Conservation (phyloP, 2,888 invertebrate species). For the Globia sparganii region DNA sequence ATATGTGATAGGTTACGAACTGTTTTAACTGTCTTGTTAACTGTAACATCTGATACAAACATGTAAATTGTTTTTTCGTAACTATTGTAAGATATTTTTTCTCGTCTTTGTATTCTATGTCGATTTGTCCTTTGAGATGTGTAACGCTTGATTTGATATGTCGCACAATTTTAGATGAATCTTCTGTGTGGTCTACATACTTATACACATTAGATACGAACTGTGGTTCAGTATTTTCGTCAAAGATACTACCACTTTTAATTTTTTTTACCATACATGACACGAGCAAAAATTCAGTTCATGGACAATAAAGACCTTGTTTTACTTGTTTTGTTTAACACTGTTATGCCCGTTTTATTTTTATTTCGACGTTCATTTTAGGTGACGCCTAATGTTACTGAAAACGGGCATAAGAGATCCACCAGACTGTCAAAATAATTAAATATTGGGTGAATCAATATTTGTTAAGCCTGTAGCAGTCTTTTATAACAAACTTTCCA, state of each 20-base stretch:
- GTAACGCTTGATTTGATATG: constrained; percentile 68
- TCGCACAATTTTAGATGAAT: constrained; percentile 66
- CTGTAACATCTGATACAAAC: constrained; percentile 71
- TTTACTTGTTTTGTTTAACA: not conserved
- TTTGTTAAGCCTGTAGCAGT: constrained; percentile 4
- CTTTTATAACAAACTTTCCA: constrained; percentile 30
- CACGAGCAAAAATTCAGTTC: not conserved
- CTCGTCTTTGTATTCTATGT: constrained; percentile 69
- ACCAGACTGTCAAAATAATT: constrained; percentile 11
- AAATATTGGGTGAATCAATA: constrained; percentile 2
- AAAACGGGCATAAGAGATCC: not conserved
- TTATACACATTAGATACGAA: constrained; percentile 31
- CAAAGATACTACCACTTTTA: not conserved
- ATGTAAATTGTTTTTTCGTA: constrained; percentile 70
- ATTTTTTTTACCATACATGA: not conserved
- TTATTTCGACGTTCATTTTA: not conserved
- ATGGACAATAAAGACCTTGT: not conserved
- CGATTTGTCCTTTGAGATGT: constrained; percentile 68
- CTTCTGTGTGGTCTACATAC: constrained; percentile 36
- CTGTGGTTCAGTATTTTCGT: constrained; percentile 4
- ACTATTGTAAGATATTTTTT: constrained; percentile 72
- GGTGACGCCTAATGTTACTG: not conserved
- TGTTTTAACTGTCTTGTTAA: constrained; percentile 76
- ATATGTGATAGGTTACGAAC: constrained; percentile 69
- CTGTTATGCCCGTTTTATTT: not conserved